Base-by-base conservation (phyloP, 1,140 invertebrate genomes). In the Apis dorsata region DNA sequence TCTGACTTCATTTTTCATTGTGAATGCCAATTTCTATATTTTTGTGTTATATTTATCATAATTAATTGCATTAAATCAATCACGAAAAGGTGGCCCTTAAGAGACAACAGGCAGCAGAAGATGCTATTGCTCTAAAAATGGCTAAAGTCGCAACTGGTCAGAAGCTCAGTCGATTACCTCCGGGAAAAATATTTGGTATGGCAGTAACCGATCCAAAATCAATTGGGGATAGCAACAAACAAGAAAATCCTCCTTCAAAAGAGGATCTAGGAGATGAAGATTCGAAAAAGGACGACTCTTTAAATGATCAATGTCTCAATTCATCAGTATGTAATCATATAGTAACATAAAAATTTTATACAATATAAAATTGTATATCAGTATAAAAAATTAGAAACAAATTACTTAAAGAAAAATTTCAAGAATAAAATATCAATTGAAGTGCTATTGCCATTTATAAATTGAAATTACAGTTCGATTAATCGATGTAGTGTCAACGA, bases 61-160 rank as follows among this genome's bases (percentile, higher is more conserved):
- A 68, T 55, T 57, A 21, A 65, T 34, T 57, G 24, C 21, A 21
- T 60, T 28, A 17, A 68, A 72, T 34, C n/a, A 21, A 73, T 59
- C 24, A 49, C 59, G 49, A 91, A 44, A 93, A 99, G 97, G 98
- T 99, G n/a, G 98, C 98, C 19, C 93, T 99, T 76, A 99, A 99
- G 94, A 94, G 99, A 63, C 98, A 99, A 93, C 98, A 99, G 94
- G 98, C 98, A 0, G 98, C 98, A 0, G 99, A 99, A 95, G 98
- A 99, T 93, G 98, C 98, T 55, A 98, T 99, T 80, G 98, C 98
- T 0, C 94, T 99, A 76, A 98, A 98, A 69, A 95, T 99, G 89
- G 96, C 98, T 28, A 97, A 98, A n/a, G 98, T 97, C 34, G 97
- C 98, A 84, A 98, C 97, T 11, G 98, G 98, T 3, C 96, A 96